These are phyloP conservation scores for Montifringilla adamsi DNA, from an alignment of 2,113 vertebrate species.

Conservation along the genomic window DNA sequence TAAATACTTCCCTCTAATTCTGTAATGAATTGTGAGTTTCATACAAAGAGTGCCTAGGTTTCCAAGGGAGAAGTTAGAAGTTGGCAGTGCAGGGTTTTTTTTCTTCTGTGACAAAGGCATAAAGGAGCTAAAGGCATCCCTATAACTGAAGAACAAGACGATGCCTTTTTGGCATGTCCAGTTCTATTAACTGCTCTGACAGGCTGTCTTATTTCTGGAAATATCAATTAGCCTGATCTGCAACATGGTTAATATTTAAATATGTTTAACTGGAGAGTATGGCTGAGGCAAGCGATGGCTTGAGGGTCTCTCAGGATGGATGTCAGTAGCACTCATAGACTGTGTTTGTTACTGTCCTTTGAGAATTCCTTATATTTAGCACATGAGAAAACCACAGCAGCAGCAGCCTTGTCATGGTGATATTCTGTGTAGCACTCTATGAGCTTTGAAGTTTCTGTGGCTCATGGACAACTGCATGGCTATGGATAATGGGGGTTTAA, in stretches of 20 bases:
- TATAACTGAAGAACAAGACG: neutral
- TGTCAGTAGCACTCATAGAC: neutral
- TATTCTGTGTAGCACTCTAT: neutral
- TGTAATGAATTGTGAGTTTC: neutral
- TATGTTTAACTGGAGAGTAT: neutral
- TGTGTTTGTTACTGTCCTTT: neutral
- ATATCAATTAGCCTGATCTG: neutral
- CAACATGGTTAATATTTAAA: neutral
- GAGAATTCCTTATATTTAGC: neutral
- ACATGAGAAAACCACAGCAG: neutral
- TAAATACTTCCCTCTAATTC: neutral
- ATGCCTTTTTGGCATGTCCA: neutral
- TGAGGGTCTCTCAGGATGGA: neutral
- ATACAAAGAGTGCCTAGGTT: neutral
- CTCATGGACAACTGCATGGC: neutral
- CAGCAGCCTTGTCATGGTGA: neutral
- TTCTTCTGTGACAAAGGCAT: neutral
- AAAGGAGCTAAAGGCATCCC: neutral
- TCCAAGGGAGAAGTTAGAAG: neutral
- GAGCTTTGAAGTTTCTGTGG: constrained; percentile 6
- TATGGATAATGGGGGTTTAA: neutral
- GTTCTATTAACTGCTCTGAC: neutral
- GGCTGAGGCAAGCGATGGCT: neutral
- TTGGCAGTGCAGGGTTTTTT: neutral
- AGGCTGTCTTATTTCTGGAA: neutral